Evolutionary conservation across 2,888 invertebrate species (phyloP), one percentile per base, ranked within the genome.

Genomic region (Amiota mariae): DNA sequence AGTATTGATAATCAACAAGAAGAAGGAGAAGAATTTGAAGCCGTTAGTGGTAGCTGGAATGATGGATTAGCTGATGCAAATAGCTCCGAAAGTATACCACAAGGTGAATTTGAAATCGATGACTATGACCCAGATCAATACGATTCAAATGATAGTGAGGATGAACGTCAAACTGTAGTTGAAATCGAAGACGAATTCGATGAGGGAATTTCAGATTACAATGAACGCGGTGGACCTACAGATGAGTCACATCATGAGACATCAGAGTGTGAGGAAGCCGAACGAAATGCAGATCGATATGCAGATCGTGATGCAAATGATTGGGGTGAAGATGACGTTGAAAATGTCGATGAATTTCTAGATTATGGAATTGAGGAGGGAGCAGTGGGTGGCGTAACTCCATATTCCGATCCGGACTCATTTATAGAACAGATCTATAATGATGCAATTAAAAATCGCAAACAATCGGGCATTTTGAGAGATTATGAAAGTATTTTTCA

Each of bases 201-300:
- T 71, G 88, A 88, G 70, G 90, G 89, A 74, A 87, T 89, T 73
- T 87, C 85, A 18, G 89, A 90, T 64, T 86, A 87, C 64, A 89
- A 88, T 57, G 88, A 89, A 49, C 86, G 85, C 6, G 88, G 85
- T 10, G 88, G 88, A 20, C 83, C 88, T 0, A 86, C 88, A 1
- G 89, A 89, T 73, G 89, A 89, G 24, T 89, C 89, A 0, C 89
- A 89, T 73, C 89, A 90, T 54, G 89, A 89, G 46, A 88, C 87
- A 1, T 89, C 89, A 1, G 89, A 89, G 76, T 88, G 89, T 57
- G 90, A 90, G 73, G 90, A 90, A 76, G 89, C 88, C 2, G 90
- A 89, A 57, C 81, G 87, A 2, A 88, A 89, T 74, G 82, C 85
- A 8, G 89, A 90, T 80, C 83, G 84, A 4, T 88, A 88, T 78